Evolutionary conservation across 2,113 vertebrate species (phyloP).

Genomic region (Atlantisia rogersi): DNA sequence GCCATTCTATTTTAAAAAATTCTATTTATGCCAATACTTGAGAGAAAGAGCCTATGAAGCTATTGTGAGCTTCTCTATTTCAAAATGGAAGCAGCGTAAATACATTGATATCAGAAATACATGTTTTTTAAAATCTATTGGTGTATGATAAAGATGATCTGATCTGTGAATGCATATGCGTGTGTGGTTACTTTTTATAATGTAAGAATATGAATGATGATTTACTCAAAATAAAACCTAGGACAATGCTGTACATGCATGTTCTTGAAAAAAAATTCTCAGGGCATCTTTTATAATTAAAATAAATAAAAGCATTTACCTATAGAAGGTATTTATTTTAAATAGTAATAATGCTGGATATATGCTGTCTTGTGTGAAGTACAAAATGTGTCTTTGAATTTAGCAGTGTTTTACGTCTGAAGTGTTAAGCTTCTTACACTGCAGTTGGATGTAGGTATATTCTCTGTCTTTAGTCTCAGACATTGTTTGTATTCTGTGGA

Average conservation of each 20-base stretch:
- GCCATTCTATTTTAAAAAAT: slow-evolving; percentile 67
- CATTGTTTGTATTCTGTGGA: background rate
- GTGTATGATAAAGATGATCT: slow-evolving; percentile 78
- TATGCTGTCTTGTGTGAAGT: background rate
- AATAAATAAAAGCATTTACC: slow-evolving; percentile 20
- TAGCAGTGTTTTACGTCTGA: background rate
- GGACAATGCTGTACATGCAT: slow-evolving; percentile 74
- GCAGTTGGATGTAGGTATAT: background rate
- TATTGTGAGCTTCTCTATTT: slow-evolving; percentile 84
- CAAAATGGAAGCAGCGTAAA: slow-evolving; percentile 70
- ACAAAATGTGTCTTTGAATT: background rate
- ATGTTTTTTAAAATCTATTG: slow-evolving; percentile 74
- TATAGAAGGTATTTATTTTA: slow-evolving; percentile 44
- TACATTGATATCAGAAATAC: slow-evolving; percentile 74
- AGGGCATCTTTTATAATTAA: slow-evolving; percentile 69
- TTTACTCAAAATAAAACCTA: slow-evolving; percentile 79
- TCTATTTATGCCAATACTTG: slow-evolving; percentile 65
- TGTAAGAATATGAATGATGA: slow-evolving; percentile 73
- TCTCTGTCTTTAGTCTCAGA: background rate
- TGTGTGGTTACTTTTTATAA: slow-evolving; percentile 82
- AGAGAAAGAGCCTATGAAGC: slow-evolving; percentile 77
- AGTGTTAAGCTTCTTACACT: background rate
- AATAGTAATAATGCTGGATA: background rate
- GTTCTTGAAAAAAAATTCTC: slow-evolving; percentile 71
- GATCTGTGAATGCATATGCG: slow-evolving; percentile 75